Evolutionary conservation across 30 jellyfish, hydroid and myxozoan species (phyloP), one percentile per base, ranked within the genome.

Genomic region (Aurelia aurita): DNA sequence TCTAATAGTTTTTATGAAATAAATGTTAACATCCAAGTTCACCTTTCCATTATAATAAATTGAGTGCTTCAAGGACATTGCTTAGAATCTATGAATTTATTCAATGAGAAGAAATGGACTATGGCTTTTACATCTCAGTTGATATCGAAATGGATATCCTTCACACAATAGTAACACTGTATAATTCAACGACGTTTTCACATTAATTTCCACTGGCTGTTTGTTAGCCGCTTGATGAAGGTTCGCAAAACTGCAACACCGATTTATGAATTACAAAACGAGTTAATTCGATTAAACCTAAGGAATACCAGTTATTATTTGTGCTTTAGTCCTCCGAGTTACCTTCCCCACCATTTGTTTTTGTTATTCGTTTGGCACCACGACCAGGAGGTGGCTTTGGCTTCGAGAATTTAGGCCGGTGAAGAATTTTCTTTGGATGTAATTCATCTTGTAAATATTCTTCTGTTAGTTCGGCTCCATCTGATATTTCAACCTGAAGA

Each of bases 351-450:
- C 18, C 58, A n/a, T 28, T 71, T 57, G 82, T 67, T 77, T 91
- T 91, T n/a, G 87, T 82, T 67, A 91, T 72, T 84, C 99, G 31
- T 47, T 89, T 94, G 10, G 97, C 99, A 15, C 99, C 99, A 15
- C 97, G 86, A 27, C 96, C 96, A 13, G 96, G 97, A 2, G 99
- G 99, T n/a, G 99, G 99, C 82, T 94, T 94, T 18, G 99, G 99
- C 57, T 94, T 94, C 21, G 96, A 85, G 49, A 94, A 94, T 58
- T 94, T 88, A 25, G 97, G 99, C 11, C 96, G 96, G 83, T 94
- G 97, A 12, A 94, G 86, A 31, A 77, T 89, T 74, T 94, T 88
- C 85, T 94, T 93, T 7, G 99, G 99, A 57, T 94, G 99, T 10
- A 94, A 51, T 72, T 94, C 97, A 59, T 88, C 99, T 85, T 94